Conservation (phyloP, 1,140 invertebrate genomes). For the Drosophila suzukii region DNA sequence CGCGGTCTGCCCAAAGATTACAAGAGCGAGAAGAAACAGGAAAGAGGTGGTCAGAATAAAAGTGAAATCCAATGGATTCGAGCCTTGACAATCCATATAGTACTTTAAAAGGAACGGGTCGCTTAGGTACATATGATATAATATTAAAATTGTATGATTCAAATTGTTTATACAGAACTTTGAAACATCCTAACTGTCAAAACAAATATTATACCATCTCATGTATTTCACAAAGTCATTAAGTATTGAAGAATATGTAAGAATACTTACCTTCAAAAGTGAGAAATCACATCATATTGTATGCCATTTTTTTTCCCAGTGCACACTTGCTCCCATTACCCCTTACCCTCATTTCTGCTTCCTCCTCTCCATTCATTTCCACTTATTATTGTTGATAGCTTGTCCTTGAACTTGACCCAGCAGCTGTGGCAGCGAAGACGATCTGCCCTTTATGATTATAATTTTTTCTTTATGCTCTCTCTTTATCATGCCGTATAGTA, state of each 20-base stretch:
- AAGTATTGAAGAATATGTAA: too few species aligned
- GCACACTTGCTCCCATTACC: conserved; percentile 28
- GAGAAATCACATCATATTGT: too few species aligned
- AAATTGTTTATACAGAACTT: too few species aligned
- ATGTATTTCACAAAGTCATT: too few species aligned
- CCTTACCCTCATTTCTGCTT: conserved; percentile 24
- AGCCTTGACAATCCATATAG: conserved; percentile 27
- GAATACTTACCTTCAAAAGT: too few species aligned
- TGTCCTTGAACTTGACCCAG: conserved; percentile 80
- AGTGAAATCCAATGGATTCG: conserved; percentile 61
- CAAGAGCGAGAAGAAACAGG: conserved; percentile 24
- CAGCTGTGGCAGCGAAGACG: conserved; percentile 51
- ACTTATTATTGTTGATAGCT: conserved; percentile 51
- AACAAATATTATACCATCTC: too few species aligned
- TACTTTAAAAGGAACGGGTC: too few species aligned
- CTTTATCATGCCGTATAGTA: conserved; percentile 52
- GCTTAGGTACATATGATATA: too few species aligned
- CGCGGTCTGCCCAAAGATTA: conserved; percentile 51
- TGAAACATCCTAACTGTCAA: too few species aligned
- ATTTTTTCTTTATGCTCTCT: conserved; percentile 30
- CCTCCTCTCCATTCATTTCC: conserved; percentile 58
- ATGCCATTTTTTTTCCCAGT: conserved; percentile 11
- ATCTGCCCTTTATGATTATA: conserved; percentile 62
- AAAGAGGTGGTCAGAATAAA: conserved; percentile 26
- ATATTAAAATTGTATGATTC: too few species aligned